Conservation (phyloP, 2,888 invertebrate species). For the Capitulum mitella region DNA sequence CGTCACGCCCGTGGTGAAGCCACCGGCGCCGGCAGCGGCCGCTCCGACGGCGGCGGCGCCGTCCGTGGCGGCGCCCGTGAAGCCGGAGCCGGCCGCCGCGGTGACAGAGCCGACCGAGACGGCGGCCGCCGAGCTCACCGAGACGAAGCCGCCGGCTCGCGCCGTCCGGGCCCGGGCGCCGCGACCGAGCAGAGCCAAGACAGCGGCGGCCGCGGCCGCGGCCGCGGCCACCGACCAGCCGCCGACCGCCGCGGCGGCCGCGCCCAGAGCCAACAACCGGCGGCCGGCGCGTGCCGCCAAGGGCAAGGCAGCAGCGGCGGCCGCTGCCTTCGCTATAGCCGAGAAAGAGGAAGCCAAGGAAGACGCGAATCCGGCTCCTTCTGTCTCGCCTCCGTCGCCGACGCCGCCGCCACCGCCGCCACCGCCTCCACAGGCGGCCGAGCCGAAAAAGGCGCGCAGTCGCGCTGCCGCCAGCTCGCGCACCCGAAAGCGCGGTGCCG, state of each 20-base stretch:
- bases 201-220: constrained; percentile 29
- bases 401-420: constrained; percentile 28
- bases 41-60: neutral
- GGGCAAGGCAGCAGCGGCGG: constrained; percentile 27
- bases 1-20: neutral
- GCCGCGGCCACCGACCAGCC: neutral
- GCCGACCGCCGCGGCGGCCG: constrained; percentile 29
- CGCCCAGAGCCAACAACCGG: constrained; percentile 27
- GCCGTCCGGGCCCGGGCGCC: neutral
- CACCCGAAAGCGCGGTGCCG: neutral
- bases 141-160: constrained; percentile 44
- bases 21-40: neutral
- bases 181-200: neutral
- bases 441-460: constrained; percentile 25
- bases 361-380: constrained; percentile 28
- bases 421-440: constrained; percentile 26
- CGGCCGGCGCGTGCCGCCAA: constrained; percentile 31
- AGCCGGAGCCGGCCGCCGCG: neutral
- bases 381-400: constrained; percentile 29
- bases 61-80: neutral
- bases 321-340: constrained; percentile 23
- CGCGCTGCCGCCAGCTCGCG: constrained; percentile 40
- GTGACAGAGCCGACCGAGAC: neutral
- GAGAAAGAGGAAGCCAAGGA: constrained; percentile 12
- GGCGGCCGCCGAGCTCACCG: neutral